phyloP scores from a whole-genome alignment of 2,113 vertebrate genomes.

The Toxotes chatareus region DNA sequence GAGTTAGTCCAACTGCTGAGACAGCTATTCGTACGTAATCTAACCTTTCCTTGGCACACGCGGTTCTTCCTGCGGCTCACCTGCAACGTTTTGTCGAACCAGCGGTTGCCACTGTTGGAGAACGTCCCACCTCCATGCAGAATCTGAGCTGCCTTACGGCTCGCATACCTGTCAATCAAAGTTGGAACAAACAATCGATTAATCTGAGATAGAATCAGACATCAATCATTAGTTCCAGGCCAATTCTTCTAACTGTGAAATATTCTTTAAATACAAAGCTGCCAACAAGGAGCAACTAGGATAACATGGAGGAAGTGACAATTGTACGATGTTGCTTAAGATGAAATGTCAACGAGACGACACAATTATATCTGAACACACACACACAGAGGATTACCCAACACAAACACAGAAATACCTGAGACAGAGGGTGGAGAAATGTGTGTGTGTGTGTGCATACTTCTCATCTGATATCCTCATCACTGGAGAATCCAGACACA shows the following conservation, averaged over 20 bases:
- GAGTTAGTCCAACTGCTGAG: background rate
- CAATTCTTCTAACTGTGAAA: background rate
- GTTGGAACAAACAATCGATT: background rate
- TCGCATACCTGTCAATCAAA: slow-evolving; percentile 82
- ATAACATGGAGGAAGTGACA: slow-evolving; percentile 18
- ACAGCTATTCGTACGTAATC: background rate
- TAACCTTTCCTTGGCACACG: rapidly evolving
- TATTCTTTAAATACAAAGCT: slow-evolving; percentile 6
- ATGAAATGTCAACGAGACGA: slow-evolving; percentile 28
- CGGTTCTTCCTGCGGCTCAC: slow-evolving; percentile 62
- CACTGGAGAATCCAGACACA: slow-evolving; percentile 89
- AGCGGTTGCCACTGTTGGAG: slow-evolving; percentile 90
- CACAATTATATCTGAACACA: slow-evolving; percentile 55
- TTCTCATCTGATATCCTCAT: slow-evolving; percentile 88
- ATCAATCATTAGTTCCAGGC: background rate
- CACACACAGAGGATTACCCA: slow-evolving; percentile 22
- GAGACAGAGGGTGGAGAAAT: background rate
- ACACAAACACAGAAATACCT: slow-evolving; percentile 52
- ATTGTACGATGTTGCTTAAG: background rate
- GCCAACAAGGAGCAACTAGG: background rate
- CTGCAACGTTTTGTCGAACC: slow-evolving; percentile 91
- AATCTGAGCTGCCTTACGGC: slow-evolving; percentile 88
- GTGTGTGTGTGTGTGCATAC: slow-evolving; percentile 62
- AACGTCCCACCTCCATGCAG: slow-evolving; percentile 89
- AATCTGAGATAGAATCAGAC: background rate